These are phyloP conservation scores for Geophilus truncorum DNA, from an alignment of 2,888 invertebrate genomes.

Conservation along the genomic window DNA sequence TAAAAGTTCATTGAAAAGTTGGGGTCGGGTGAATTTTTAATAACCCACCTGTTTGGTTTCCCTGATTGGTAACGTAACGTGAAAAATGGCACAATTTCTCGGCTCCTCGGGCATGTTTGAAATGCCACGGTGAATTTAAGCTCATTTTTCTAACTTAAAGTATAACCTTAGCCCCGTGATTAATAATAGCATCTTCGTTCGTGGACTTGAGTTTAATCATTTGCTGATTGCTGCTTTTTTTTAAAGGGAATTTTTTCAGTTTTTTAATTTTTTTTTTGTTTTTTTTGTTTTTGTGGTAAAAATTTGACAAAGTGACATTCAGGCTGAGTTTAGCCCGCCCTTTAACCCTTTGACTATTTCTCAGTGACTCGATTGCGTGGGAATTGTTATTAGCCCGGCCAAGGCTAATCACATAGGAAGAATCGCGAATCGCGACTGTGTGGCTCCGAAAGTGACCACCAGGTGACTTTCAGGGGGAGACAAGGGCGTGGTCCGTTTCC, in stretches of 20 bases:
- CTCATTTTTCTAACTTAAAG: conserved; percentile 2
- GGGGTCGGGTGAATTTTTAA: neutral
- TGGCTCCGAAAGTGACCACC: conserved; percentile 1
- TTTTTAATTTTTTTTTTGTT: too few relatives aligned
- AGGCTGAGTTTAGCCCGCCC: neutral
- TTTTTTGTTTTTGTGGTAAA: neutral
- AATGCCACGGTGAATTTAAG: neutral
- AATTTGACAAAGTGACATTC: neutral
- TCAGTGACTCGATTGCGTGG: neutral
- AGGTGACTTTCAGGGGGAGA: neutral
- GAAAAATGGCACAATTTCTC: neutral
- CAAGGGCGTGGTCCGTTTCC: neutral
- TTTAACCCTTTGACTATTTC: neutral
- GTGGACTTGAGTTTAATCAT: too few relatives aligned
- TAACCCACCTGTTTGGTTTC: neutral
- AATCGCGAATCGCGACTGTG: neutral
- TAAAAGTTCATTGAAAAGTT: neutral
- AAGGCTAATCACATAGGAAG: neutral
- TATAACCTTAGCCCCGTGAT: neutral
- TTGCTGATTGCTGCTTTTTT: too few relatives aligned
- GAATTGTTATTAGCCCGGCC: neutral
- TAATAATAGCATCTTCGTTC: too few relatives aligned
- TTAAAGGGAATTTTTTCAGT: too few relatives aligned
- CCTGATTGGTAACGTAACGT: neutral
- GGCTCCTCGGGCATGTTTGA: neutral